A percentile compares a stretch with the other conserved stretches of the same genome.
phyloP scores from a whole-genome alignment of 2,888 invertebrate genomes.

The Pegoplata infirma region DNA sequence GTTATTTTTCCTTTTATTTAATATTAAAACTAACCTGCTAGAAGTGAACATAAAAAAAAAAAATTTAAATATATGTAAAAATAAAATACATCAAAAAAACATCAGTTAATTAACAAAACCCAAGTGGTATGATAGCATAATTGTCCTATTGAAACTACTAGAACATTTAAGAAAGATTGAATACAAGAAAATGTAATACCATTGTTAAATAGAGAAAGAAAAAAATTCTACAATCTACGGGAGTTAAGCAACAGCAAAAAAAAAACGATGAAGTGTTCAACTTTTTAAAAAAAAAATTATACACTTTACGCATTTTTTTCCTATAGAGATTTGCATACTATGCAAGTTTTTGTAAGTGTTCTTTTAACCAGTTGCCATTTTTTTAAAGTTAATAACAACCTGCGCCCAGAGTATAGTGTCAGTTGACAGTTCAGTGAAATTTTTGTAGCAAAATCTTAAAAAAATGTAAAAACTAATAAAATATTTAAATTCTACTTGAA shows the following conservation, averaged over 20 bases:
- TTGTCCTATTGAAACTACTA: not conserved
- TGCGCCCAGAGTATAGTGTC: constrained; percentile 3
- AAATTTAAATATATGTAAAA: not conserved
- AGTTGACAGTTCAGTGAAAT: not conserved
- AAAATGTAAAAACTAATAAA: constrained; percentile 38
- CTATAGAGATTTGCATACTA: constrained; percentile 3
- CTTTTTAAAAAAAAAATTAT: constrained; percentile 26
- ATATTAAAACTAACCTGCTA: constrained; percentile 1
- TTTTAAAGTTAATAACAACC: constrained; percentile 29
- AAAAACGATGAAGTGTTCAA: not conserved
- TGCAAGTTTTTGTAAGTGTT: not conserved
- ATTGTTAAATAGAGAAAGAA: not conserved
- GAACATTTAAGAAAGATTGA: not conserved
- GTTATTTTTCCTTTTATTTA: constrained; percentile 21
- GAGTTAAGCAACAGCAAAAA: not conserved
- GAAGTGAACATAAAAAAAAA: not conserved
- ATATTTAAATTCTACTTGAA: constrained; percentile 25
- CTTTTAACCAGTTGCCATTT: not conserved
- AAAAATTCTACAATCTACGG: not conserved
- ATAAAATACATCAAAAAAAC: not conserved
- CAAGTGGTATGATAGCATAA: not conserved
- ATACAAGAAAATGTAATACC: not conserved
- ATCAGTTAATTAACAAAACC: not conserved
- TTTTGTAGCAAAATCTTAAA: constrained; percentile 23
- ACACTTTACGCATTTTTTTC: not conserved